These are phyloP conservation scores for Poecilobothrus nobilitatus DNA, from an alignment of 2,888 invertebrate genomes.

Conservation along the genomic window DNA sequence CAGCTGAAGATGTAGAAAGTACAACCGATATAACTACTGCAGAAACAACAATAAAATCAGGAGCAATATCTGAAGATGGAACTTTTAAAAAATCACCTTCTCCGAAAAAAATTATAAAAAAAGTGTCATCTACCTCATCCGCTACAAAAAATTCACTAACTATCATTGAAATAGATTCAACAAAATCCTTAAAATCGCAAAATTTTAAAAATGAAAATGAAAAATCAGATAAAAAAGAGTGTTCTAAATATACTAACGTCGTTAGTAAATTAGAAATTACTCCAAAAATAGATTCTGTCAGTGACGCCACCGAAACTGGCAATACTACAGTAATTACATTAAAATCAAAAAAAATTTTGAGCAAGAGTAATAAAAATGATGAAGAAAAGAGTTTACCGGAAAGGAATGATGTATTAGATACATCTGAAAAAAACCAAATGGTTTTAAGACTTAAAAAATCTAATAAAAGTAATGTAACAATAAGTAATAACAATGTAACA, in stretches of 20 bases:
- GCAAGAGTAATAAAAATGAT: neutral
- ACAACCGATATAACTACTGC: no score
- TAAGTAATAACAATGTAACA: neutral
- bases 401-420: no score
- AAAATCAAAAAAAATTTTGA: neutral
- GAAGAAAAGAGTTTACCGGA: neutral
- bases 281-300: neutral
- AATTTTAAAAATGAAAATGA: no score
- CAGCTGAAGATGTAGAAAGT: neutral
- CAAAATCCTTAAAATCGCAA: no score
- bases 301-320: neutral
- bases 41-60: no score
- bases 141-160: constrained; percentile 29
- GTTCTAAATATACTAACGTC: no score
- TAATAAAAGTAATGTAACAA: no score
- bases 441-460: no score
- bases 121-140: constrained; percentile 17
- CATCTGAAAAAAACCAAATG: no score
- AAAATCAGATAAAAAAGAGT: no score
- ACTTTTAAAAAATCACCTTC: constrained; percentile 16
- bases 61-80: neutral
- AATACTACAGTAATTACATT: neutral
- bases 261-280: neutral
- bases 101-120: constrained; percentile 17
- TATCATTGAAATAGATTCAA: no score